phyloP scores from a whole-genome alignment of 2,113 vertebrate species.

The Campylomormyrus tamandua region DNA sequence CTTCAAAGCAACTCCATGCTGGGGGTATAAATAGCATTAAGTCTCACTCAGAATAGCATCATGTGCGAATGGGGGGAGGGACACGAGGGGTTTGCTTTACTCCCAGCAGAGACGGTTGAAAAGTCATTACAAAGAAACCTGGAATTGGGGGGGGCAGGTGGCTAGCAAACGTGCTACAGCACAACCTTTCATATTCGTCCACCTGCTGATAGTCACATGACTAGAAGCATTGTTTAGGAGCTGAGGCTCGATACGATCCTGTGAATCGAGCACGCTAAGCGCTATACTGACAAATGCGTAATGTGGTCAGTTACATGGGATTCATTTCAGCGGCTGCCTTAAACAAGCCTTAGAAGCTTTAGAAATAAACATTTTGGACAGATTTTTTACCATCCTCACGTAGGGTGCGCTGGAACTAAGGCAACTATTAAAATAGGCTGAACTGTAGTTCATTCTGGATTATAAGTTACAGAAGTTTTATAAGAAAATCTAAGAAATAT shows the following conservation, averaged over 20 bases:
- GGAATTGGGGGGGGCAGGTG: background rate
- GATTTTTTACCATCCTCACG: background rate
- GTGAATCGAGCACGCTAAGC: background rate
- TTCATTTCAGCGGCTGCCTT: background rate
- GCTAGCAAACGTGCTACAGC: background rate
- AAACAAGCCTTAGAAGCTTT: background rate
- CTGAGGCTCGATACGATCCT: background rate
- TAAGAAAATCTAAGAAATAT: background rate
- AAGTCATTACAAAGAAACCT: background rate
- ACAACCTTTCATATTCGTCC: background rate
- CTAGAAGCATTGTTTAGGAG: background rate
- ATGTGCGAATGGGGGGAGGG: slow-evolving; percentile 30
- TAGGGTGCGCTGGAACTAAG: background rate
- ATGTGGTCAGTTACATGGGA: background rate
- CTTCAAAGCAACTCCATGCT: slow-evolving; percentile 39
- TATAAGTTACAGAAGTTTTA: background rate
- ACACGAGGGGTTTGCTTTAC: slow-evolving; percentile 14
- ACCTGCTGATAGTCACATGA: background rate
- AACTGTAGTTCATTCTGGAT: background rate
- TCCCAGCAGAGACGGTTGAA: background rate
- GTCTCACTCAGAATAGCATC: slow-evolving; percentile 34
- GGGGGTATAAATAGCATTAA: slow-evolving; percentile 43
- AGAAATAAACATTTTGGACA: background rate
- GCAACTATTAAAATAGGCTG: background rate
- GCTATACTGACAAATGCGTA: background rate